phyloP scores from a whole-genome alignment of 2,113 vertebrate genomes.

The Chionis minor region DNA sequence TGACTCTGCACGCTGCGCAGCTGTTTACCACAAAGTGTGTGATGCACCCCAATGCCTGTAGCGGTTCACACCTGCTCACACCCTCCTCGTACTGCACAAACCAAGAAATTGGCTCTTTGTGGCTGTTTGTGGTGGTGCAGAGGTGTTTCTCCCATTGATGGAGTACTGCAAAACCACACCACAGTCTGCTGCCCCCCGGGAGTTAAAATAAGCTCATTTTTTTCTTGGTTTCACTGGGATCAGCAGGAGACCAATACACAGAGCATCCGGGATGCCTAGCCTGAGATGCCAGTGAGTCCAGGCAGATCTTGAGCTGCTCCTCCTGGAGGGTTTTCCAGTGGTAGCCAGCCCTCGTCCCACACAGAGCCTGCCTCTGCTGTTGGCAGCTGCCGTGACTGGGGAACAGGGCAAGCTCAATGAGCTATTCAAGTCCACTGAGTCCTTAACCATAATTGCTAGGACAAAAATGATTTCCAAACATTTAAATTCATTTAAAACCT shows the following conservation, averaged over 20 bases:
- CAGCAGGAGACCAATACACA: not conserved
- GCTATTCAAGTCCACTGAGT: not conserved
- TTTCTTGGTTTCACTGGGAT: not conserved
- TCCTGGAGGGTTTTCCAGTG: not conserved
- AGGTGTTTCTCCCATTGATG: not conserved
- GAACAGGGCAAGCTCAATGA: not conserved
- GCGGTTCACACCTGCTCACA: not conserved
- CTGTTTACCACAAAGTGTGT: not conserved
- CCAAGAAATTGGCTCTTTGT: not conserved
- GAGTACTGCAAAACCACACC: not conserved
- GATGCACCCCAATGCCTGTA: not conserved
- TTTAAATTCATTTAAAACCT: not conserved
- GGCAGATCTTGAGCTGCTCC: not conserved
- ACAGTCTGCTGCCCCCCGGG: not conserved
- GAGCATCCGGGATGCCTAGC: not conserved
- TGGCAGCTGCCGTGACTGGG: not conserved
- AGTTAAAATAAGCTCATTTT: not conserved
- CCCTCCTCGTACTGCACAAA: not conserved
- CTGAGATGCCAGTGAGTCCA: not conserved
- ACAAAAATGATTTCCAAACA: not conserved
- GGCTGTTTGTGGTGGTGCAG: not conserved
- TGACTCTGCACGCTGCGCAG: fast-evolving
- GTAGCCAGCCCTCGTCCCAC: fast-evolving
- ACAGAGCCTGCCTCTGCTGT: not conserved
- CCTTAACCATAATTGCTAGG: not conserved